Percentiles rank a stretch among this genome's conserved stretches.
phyloP scores from a whole-genome alignment of 2,797 vertebrate genomes.

The Amniataba percoides region DNA sequence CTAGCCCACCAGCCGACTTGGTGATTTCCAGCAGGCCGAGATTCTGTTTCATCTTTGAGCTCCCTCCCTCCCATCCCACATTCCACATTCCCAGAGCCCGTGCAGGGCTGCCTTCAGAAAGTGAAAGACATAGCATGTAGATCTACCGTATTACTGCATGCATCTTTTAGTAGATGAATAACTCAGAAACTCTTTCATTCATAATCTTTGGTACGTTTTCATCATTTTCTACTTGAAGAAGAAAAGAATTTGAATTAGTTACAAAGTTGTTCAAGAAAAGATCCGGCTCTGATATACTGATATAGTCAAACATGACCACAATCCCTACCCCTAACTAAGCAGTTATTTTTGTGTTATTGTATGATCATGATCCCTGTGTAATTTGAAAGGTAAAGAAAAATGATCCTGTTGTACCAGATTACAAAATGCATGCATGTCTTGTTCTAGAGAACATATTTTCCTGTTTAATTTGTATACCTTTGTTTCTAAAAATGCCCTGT shows the following conservation, averaged over 20 bases:
- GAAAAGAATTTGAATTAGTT: no score
- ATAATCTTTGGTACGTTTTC: background rate
- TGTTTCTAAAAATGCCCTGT: background rate
- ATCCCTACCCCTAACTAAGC: no score
- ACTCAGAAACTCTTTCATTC: background rate
- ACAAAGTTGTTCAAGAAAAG: no score
- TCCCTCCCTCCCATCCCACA: slow-evolving; percentile 27
- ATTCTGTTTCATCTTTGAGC: slow-evolving; percentile 41
- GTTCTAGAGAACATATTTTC: background rate
- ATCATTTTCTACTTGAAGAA: background rate
- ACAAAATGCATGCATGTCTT: background rate
- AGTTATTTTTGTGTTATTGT: no score
- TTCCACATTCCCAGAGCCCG: slow-evolving; percentile 37
- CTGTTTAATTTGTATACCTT: background rate
- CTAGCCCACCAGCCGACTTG: background rate
- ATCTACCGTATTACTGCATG: background rate
- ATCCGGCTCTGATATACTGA: no score
- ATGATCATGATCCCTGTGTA: no score
- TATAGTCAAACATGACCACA: no score
- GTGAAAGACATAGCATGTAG: background rate
- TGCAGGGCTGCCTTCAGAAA: background rate
- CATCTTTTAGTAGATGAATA: background rate
- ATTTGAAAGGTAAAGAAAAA: background rate
- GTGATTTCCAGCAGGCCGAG: slow-evolving; percentile 26
- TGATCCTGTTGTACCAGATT: background rate